phyloP scores from a whole-genome alignment of 2,113 vertebrate genomes.

The Shinisaurus crocodilurus region DNA sequence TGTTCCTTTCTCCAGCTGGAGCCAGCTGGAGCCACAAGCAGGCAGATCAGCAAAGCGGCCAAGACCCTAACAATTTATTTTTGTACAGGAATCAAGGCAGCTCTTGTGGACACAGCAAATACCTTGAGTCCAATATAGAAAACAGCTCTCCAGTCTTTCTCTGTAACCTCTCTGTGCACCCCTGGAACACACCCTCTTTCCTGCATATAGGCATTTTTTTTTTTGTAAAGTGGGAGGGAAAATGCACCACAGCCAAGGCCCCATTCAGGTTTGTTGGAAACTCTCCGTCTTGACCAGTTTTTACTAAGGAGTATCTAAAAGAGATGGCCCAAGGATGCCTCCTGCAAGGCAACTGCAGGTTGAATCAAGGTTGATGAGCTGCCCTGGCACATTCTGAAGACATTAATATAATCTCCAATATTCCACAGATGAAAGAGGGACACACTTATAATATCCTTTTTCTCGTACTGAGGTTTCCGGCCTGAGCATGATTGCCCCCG shows the following conservation, averaged over 20 bases:
- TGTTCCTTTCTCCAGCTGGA: not conserved
- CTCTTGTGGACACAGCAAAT: not conserved
- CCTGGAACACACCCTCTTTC: not conserved
- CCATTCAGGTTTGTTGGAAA: not conserved
- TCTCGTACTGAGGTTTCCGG: no score
- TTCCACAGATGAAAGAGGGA: not conserved
- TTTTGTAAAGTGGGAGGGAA: not conserved
- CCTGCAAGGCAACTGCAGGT: not conserved
- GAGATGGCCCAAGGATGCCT: not conserved
- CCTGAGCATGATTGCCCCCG: not conserved
- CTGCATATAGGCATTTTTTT: slow-evolving; percentile 23
- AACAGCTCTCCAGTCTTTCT: slow-evolving; percentile 3
- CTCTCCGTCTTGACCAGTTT: slow-evolving; percentile 15
- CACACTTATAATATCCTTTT: not conserved
- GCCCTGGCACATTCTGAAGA: not conserved
- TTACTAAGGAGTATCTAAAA: slow-evolving; percentile 23
- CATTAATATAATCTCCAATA: not conserved
- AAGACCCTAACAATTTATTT: not conserved
- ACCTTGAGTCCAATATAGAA: slow-evolving; percentile 35
- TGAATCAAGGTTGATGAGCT: not conserved
- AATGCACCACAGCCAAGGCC: not conserved
- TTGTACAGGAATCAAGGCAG: not conserved
- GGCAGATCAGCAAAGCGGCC: not conserved
- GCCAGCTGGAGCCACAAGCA: not conserved
- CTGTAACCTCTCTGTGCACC: not conserved